These are phyloP conservation scores for Mimas tiliae DNA, from an alignment of 2,888 invertebrate species.

Conservation along the genomic window DNA sequence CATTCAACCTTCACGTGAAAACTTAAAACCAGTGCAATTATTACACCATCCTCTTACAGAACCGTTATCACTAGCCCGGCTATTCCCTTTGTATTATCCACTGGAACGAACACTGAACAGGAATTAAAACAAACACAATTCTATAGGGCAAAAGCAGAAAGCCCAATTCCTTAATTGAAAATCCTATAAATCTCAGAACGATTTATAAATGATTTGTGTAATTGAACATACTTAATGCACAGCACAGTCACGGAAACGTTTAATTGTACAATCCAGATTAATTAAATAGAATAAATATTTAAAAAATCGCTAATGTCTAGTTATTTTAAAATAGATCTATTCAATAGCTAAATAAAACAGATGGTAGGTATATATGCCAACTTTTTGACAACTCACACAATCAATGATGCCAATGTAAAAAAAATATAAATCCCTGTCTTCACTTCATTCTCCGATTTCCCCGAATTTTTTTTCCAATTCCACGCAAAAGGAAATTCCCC, in stretches of 20 bases:
- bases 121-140: conserved; percentile 4
- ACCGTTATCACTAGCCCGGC: not conserved
- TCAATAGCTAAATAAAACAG: conserved; percentile 63
- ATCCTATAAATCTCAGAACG: not conserved
- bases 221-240: not conserved
- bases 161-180: conserved; percentile 13
- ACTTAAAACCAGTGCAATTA: conserved; percentile 27
- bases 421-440: too few species aligned
- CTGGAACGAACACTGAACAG: not conserved
- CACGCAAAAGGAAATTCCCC: too few species aligned
- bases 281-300: conserved; percentile 6
- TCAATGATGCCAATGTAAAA: conserved; percentile 27
- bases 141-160: not conserved
- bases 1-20: conserved; percentile 34
- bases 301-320: conserved; percentile 8
- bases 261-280: not conserved
- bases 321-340: conserved; percentile 64
- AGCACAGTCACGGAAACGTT: not conserved
- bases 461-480: too few species aligned
- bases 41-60: conserved; percentile 24
- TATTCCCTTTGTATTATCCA: not conserved
- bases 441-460: too few species aligned
- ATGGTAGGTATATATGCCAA: conserved; percentile 70
- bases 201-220: not conserved
- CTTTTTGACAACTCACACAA: conserved; percentile 69